These are phyloP conservation scores for Epinephelus awoara DNA, from an alignment of 2,797 vertebrate genomes.

Conservation along the genomic window DNA sequence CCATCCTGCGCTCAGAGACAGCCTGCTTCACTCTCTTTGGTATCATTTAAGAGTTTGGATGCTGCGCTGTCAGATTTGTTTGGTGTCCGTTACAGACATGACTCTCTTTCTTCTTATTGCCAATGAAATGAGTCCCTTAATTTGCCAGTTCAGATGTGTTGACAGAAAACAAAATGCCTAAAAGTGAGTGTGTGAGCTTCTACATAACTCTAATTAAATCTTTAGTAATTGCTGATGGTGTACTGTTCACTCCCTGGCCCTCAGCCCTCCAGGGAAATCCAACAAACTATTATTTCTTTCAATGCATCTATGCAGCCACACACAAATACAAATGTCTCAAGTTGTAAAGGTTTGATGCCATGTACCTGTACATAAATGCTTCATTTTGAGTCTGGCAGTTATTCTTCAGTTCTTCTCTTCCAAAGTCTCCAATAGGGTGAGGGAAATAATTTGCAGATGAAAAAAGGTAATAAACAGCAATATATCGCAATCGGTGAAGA, in stretches of 20 bases:
- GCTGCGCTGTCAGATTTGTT: not conserved
- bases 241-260: not conserved
- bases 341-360: not conserved
- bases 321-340: not conserved
- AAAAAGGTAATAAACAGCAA: no score
- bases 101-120: not conserved
- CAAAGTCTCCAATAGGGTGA: no score
- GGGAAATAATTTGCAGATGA: no score
- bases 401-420: no score
- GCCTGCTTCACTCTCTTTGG: not conserved
- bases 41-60: not conserved
- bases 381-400: slow-evolving; percentile 25
- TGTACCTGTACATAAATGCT: slow-evolving; percentile 13
- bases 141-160: slow-evolving; percentile 14
- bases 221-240: not conserved
- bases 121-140: not conserved
- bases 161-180: slow-evolving; percentile 9
- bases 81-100: not conserved
- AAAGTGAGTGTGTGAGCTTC: not conserved
- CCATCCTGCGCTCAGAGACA: slow-evolving; percentile 25
- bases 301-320: not conserved
- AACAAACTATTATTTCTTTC: not conserved
- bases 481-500: no score
- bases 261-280: slow-evolving; percentile 14
- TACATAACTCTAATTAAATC: not conserved